A percentile compares a stretch with the other conserved stretches of the same genome.
phyloP scores from a whole-genome alignment of 2,888 invertebrate species.

The Allygus modestus region DNA sequence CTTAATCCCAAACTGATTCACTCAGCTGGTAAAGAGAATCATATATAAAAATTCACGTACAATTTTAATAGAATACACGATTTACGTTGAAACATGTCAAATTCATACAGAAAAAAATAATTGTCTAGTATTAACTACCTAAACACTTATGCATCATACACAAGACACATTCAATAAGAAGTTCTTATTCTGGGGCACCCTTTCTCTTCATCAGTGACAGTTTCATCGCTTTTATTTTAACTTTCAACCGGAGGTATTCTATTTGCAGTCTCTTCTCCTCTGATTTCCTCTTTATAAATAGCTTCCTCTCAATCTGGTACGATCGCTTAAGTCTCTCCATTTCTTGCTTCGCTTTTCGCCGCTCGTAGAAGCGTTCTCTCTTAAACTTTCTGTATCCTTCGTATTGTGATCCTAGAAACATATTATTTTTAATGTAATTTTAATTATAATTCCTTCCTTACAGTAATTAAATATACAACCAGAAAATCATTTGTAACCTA shows the following conservation, averaged over 20 bases:
- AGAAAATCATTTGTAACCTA: too few relatives aligned
- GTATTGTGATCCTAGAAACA: constrained; percentile 25
- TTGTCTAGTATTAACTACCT: not conserved
- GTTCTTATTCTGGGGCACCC: not conserved
- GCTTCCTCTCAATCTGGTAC: not conserved
- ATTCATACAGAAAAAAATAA: not conserved
- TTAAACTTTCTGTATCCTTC: constrained; percentile 13
- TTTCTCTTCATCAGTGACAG: not conserved
- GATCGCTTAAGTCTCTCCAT: constrained; percentile 30
- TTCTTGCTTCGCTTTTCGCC: constrained; percentile 1
- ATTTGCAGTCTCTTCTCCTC: constrained; percentile 31
- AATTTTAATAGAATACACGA: not conserved
- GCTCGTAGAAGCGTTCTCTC: constrained; percentile 9
- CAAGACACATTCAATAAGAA: not conserved
- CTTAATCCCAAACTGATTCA: too few relatives aligned
- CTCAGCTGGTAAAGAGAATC: too few relatives aligned
- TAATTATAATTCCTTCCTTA: too few relatives aligned
- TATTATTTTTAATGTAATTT: not conserved
- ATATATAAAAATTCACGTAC: too few relatives aligned
- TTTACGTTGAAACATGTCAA: not conserved
- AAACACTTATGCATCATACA: not conserved
- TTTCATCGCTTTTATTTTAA: constrained; percentile 25
- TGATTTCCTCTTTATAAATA: constrained; percentile 11
- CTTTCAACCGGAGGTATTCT: constrained; percentile 33
- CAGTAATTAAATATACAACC: too few relatives aligned